Percentiles rank a stretch among this genome's conserved stretches.
These are phyloP conservation scores for Psilopogon haemacephalus DNA, from an alignment of 2,113 vertebrate species.

Conservation along the genomic window DNA sequence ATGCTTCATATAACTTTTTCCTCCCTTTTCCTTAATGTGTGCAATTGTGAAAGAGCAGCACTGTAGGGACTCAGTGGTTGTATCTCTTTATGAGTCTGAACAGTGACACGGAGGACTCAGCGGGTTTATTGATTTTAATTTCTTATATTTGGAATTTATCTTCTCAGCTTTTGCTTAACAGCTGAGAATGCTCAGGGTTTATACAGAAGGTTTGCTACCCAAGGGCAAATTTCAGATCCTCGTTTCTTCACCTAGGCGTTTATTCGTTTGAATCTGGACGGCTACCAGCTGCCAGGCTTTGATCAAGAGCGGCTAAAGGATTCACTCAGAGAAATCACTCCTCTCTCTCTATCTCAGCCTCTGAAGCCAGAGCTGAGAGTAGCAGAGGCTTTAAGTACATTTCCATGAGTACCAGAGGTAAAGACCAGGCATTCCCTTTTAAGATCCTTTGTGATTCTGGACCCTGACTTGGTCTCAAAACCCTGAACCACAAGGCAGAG, in stretches of 20 bases:
- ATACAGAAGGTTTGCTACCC: not conserved
- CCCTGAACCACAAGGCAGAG: not conserved
- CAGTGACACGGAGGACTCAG: not conserved
- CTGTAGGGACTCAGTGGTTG: conserved; percentile 33
- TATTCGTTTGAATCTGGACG: conserved; percentile 1
- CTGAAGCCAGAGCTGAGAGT: not conserved
- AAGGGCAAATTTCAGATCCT: conserved; percentile 15
- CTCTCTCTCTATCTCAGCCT: not conserved
- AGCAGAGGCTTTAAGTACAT: not conserved
- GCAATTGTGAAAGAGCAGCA: conserved; percentile 35
- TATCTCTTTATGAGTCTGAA: conserved; percentile 50
- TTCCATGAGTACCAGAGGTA: not conserved
- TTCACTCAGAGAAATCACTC: not conserved
- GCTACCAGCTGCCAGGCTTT: conserved; percentile 1
- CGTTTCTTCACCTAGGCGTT: conserved; percentile 13
- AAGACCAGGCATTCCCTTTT: conserved; percentile 19
- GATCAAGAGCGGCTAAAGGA: not conserved
- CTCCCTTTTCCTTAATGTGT: conserved; percentile 30
- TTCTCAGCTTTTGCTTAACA: conserved; percentile 29
- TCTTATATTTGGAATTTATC: conserved; percentile 54
- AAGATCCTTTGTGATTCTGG: not conserved
- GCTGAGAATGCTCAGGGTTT: not conserved
- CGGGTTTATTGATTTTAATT: conserved; percentile 66
- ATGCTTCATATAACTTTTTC: conserved; percentile 50
- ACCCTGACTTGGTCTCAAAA: not conserved